These are phyloP conservation scores for Lycodopsis pacificus DNA, from an alignment of 2,797 vertebrate species.

Conservation along the genomic window DNA sequence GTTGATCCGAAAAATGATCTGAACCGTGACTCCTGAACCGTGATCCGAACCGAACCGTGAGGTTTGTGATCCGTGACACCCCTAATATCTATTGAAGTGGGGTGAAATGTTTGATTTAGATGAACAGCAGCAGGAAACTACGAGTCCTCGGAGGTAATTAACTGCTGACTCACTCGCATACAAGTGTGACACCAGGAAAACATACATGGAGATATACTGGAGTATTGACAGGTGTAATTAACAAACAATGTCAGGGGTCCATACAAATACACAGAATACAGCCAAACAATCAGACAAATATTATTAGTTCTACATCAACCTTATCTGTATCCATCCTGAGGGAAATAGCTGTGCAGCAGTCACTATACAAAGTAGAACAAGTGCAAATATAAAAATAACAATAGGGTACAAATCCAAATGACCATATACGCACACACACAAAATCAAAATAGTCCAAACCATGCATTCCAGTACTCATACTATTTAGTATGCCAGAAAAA, in stretches of 20 bases:
- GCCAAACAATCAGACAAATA: no score
- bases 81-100: constrained; percentile 5
- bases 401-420: background rate
- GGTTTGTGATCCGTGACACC: no score
- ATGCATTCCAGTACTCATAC: no score
- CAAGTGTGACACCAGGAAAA: background rate
- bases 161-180: constrained; percentile 16
- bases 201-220: no score
- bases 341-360: background rate
- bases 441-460: no score
- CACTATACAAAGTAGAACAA: background rate
- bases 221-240: background rate
- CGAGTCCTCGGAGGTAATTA: background rate
- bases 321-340: background rate
- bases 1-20: no score
- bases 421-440: no score
- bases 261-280: no score
- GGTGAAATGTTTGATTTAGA: constrained; percentile 16
- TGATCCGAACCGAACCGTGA: no score
- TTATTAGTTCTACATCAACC: background rate
- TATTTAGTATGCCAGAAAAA: no score
- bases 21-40: no score
- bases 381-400: background rate
- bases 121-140: constrained; percentile 6
- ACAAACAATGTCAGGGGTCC: background rate